Evolutionary conservation across 2,797 vertebrate genomes (phyloP).

Genomic region (Anomalospiza imberbis): DNA sequence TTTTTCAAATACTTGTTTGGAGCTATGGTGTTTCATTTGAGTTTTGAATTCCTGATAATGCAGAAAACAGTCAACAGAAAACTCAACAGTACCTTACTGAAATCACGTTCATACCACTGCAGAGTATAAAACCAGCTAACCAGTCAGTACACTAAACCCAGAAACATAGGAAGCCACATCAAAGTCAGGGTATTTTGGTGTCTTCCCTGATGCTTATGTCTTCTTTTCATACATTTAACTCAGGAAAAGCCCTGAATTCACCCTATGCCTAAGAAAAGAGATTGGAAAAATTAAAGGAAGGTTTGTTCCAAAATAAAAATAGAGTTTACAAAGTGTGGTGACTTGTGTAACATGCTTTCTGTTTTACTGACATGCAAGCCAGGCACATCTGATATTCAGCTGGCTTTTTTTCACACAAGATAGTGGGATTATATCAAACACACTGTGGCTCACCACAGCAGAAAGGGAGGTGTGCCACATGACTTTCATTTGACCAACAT

Average conservation of each 20-base stretch:
- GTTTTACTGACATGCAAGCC: constrained; percentile 24
- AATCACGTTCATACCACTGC: not conserved
- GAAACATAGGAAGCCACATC: not conserved
- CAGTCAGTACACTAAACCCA: not conserved
- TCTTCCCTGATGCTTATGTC: not conserved
- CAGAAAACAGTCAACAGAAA: not conserved
- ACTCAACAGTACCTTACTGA: not conserved
- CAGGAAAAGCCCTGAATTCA: not conserved
- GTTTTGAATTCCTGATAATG: not conserved
- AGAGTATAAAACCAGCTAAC: not conserved
- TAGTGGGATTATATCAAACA: constrained; percentile 44
- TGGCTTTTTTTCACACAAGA: constrained; percentile 21
- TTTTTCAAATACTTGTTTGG: not conserved
- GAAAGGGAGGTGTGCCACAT: constrained; percentile 29
- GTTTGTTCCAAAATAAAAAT: constrained; percentile 8
- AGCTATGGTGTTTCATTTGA: not conserved
- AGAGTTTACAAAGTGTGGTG: not conserved
- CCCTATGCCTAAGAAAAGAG: not conserved
- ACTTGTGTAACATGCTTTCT: constrained; percentile 40
- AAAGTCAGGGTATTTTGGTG: not conserved
- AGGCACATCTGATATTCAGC: constrained; percentile 59
- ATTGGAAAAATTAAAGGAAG: not conserved
- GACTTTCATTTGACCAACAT: constrained; percentile 47
- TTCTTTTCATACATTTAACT: not conserved
- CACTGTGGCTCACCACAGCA: not conserved